Percentiles rank a stretch among this genome's conserved stretches.
These are phyloP conservation scores for Clarias magur DNA, from an alignment of 2,113 vertebrate genomes.

Conservation along the genomic window DNA sequence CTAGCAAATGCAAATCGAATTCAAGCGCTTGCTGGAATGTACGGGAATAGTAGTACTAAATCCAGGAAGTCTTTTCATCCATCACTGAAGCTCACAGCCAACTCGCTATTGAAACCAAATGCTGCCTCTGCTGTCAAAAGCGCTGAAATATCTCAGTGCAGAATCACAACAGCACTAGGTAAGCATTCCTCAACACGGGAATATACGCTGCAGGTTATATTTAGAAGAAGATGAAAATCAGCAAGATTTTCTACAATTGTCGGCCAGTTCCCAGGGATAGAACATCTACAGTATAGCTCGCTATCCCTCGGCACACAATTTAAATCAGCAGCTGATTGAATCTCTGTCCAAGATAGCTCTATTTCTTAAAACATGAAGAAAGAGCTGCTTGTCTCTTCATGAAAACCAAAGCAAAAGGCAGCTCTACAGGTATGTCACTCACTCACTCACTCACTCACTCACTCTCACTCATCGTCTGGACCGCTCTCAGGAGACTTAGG, in stretches of 20 bases:
- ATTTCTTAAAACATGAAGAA: background rate
- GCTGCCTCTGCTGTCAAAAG: constrained; percentile 5
- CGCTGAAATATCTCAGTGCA: background rate
- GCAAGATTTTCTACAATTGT: constrained; percentile 11
- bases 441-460: too few relatives aligned
- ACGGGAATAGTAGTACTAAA: constrained; percentile 19
- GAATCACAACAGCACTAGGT: background rate
- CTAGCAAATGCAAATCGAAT: constrained; percentile 16
- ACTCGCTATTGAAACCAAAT: constrained; percentile 34
- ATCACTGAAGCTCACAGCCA: constrained; percentile 35
- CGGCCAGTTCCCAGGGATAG: background rate
- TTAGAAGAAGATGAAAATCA: background rate
- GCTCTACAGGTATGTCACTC: background rate
- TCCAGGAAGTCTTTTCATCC: constrained; percentile 22
- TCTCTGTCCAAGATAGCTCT: too few relatives aligned
- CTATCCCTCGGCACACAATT: background rate
- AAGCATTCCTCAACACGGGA: background rate
- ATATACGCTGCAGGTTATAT: background rate
- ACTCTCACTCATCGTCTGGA: too few relatives aligned
- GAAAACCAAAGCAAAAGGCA: background rate
- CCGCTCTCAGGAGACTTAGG: too few relatives aligned
- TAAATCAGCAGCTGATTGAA: background rate
- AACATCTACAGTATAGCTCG: background rate
- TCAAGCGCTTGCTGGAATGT: constrained; percentile 7
- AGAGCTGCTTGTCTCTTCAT: background rate